These are phyloP conservation scores for Antigone vipio DNA, from an alignment of 2,113 vertebrate species.

Conservation along the genomic window DNA sequence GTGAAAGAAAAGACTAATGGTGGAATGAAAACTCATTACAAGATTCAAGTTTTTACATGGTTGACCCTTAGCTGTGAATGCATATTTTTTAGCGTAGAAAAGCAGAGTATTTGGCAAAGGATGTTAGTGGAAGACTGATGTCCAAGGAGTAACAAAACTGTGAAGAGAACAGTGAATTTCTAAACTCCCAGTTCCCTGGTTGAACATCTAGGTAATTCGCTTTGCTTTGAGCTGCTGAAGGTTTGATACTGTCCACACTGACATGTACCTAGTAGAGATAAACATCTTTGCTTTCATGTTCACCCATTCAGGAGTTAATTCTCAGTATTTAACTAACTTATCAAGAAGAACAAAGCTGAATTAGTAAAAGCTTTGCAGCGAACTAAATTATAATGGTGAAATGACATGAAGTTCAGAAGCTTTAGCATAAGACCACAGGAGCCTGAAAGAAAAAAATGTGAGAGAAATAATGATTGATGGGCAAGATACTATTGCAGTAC, in stretches of 20 bases:
- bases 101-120: neutral
- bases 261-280: neutral
- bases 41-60: neutral
- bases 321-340: neutral
- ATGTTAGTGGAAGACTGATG: neutral
- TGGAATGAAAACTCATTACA: neutral
- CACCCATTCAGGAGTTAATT: neutral
- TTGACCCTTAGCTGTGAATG: neutral
- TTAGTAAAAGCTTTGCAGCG: neutral
- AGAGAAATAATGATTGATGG: conserved; percentile 35
- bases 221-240: neutral
- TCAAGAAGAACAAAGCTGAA: neutral
- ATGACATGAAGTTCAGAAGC: conserved; percentile 6
- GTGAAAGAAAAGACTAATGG: neutral
- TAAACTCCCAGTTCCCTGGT: neutral
- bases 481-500: neutral
- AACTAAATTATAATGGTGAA: neutral
- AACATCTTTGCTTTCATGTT: neutral
- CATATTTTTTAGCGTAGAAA: neutral
- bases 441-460: neutral
- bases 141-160: neutral
- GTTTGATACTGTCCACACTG: neutral
- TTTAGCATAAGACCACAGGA: conserved; percentile 1
- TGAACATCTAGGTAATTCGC: neutral
- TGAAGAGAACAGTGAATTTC: neutral